Percentiles rank a stretch among this genome's conserved stretches.
These are phyloP conservation scores for Coregonus suidteri DNA, from an alignment of 2,797 vertebrate genomes.

Conservation along the genomic window DNA sequence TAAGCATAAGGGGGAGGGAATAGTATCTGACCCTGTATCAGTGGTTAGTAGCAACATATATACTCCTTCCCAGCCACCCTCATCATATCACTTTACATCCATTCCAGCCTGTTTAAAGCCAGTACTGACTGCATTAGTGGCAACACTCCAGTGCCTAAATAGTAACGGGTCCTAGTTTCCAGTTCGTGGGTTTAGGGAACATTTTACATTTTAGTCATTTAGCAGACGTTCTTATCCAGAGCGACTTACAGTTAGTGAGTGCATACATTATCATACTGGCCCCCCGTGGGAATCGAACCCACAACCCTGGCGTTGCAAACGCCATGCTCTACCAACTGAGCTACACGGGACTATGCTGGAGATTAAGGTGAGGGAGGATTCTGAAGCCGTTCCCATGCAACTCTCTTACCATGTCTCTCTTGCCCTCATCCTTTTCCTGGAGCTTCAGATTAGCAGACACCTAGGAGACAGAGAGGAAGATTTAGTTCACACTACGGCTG, in stretches of 20 bases:
- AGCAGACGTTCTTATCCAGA: no score
- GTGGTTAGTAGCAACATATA: background rate
- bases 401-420: constrained; percentile 90
- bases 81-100: background rate
- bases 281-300: no score
- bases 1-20: background rate
- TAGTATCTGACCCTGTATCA: background rate
- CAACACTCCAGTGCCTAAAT: background rate
- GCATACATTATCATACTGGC: no score
- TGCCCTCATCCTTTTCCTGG: constrained; percentile 92
- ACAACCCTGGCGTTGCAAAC: no score
- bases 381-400: constrained; percentile 25
- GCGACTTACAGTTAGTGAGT: no score
- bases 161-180: background rate
- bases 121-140: no score
- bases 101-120: no score
- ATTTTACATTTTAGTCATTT: no score
- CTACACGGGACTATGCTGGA: background rate
- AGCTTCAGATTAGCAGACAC: constrained; percentile 95
- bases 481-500: background rate
- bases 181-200: background rate
- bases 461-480: constrained; percentile 65
- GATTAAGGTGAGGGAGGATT: constrained; percentile 6
- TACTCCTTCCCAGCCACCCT: no score
- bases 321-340: no score